Evolutionary conservation across 2,797 vertebrate genomes (phyloP).

Genomic region (Tauraco hartlaubi): DNA sequence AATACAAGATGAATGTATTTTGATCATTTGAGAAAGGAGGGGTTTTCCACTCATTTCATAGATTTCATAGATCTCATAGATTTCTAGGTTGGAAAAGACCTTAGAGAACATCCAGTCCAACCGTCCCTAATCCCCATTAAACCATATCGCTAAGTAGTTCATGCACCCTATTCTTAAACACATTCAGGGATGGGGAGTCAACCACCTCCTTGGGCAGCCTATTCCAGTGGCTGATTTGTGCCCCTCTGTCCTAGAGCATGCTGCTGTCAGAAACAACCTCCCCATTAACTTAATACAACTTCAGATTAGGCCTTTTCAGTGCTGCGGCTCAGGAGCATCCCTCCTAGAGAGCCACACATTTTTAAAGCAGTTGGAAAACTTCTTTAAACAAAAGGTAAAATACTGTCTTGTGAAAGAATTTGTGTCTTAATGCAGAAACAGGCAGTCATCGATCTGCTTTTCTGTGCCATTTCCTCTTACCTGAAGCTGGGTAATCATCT

Average conservation of each 20-base stretch:
- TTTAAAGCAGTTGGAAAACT: not conserved
- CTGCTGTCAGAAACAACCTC: not conserved
- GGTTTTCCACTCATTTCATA: not conserved
- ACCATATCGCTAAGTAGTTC: no score
- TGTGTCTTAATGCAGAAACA: not conserved
- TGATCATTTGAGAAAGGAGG: not conserved
- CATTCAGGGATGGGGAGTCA: no score
- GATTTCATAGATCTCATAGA: no score
- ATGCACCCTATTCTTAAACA: no score
- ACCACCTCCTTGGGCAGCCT: no score
- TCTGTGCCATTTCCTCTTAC: slow-evolving; percentile 21
- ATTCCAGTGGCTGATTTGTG: not conserved
- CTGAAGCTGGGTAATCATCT: not conserved
- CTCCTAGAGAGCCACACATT: not conserved
- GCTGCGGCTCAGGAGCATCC: not conserved
- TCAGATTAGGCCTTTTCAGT: not conserved
- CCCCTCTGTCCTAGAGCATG: rapidly evolving
- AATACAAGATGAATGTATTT: not conserved
- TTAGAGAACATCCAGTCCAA: no score
- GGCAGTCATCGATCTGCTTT: not conserved
- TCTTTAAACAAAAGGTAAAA: not conserved
- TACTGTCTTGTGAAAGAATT: not conserved
- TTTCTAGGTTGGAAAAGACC: no score
- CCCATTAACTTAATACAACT: rapidly evolving
- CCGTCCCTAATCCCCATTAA: no score